Evolutionary conservation across 2,888 invertebrate species (phyloP).

Genomic region (Rhabditophanes sp.): DNA sequence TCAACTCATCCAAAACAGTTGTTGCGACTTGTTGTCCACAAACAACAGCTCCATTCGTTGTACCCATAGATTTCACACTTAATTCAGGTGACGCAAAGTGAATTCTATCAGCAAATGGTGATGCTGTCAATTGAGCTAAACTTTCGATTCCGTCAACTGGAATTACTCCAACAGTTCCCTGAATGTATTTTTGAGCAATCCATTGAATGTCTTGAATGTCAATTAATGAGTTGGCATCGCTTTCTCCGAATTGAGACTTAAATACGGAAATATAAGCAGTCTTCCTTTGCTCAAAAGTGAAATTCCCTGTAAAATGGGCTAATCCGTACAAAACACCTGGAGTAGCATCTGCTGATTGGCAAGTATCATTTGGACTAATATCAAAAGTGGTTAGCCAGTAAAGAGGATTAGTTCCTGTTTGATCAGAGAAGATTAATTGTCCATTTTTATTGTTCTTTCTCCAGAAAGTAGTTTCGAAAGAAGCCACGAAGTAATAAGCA

Average conservation of each 20-base stretch:
- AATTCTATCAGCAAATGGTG: conserved; percentile 9
- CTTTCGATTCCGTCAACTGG: conserved; percentile 1
- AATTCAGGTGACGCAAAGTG: conserved; percentile 24
- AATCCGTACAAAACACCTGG: conserved; percentile 24
- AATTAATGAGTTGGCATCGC: background rate
- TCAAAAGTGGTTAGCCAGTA: conserved; percentile 30
- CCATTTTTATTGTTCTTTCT: conserved; percentile 18
- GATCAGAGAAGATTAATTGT: conserved; percentile 10
- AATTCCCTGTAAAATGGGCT: conserved; percentile 25
- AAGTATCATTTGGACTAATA: conserved; percentile 12
- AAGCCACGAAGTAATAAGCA: conserved; percentile 26
- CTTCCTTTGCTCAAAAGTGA: too few relatives aligned
- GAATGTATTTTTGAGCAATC: conserved; percentile 15
- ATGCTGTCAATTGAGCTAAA: background rate
- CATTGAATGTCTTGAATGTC: conserved; percentile 21
- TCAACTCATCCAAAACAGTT: too few relatives aligned
- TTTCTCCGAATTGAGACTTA: conserved; percentile 1
- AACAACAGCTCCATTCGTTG: conserved; percentile 28
- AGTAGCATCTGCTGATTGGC: conserved; percentile 1
- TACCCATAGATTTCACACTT: conserved; percentile 15
- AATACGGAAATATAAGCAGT: background rate
- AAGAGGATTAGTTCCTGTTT: conserved; percentile 17
- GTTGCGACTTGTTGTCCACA: conserved; percentile 15
- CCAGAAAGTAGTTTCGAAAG: conserved; percentile 23
- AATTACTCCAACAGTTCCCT: conserved; percentile 19